These are phyloP conservation scores for Trematocara stigmaticum DNA, from an alignment of 2,113 vertebrate species.

Conservation along the genomic window DNA sequence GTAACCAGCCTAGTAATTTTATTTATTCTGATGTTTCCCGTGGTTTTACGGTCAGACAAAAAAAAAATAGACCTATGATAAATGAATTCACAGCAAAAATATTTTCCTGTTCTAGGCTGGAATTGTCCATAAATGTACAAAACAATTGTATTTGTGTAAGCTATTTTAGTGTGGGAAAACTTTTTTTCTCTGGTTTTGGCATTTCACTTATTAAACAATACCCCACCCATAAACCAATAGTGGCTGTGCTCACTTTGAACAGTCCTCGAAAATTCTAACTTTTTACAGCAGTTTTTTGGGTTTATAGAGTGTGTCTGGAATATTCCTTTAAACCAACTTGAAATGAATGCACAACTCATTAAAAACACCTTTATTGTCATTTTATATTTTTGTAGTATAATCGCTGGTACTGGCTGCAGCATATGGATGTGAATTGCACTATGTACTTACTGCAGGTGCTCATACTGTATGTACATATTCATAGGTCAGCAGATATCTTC, in stretches of 20 bases:
- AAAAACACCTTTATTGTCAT: slow-evolving; percentile 63
- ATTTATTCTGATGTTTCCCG: slow-evolving; percentile 33
- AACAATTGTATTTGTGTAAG: not conserved
- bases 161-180: not conserved
- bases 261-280: not conserved
- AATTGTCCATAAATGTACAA: not conserved
- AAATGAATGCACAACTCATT: slow-evolving; percentile 38
- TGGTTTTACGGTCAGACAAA: not conserved
- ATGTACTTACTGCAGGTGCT: slow-evolving; percentile 48
- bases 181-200: not conserved
- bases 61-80: not conserved
- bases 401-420: slow-evolving; percentile 48
- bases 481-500: slow-evolving; percentile 41
- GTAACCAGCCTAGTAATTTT: not conserved
- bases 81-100: not conserved
- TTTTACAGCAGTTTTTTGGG: not conserved
- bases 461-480: slow-evolving; percentile 34
- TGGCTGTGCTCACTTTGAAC: not conserved
- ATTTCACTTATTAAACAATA: not conserved
- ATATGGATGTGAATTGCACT: slow-evolving; percentile 37
- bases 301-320: not conserved
- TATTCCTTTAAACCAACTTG: not conserved
- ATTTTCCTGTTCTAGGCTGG: not conserved
- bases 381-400: slow-evolving; percentile 49
- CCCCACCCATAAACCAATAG: not conserved